Evolutionary conservation across 1,140 invertebrate genomes (phyloP).

Genomic region (Stenopsyche tienmushanensis): DNA sequence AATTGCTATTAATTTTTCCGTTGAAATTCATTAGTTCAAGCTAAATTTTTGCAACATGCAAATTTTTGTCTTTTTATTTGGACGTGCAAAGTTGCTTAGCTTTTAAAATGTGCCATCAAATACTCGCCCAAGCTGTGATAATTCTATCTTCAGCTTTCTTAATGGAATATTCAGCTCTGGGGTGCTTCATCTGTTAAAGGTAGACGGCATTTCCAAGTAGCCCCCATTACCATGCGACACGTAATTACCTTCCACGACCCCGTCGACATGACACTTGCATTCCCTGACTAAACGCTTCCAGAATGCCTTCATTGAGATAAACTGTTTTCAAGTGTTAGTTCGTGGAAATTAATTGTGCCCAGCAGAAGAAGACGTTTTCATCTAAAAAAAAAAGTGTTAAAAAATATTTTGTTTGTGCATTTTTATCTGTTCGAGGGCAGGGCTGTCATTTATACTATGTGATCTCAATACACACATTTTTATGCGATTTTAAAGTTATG

Average conservation of each 20-base stretch:
- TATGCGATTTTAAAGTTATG: too few species aligned
- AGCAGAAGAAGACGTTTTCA: too few species aligned
- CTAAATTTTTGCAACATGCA: too few species aligned
- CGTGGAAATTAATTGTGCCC: too few species aligned
- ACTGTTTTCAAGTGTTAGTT: constrained; percentile 5
- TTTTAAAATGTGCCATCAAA: neutral
- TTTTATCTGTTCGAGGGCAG: too few species aligned
- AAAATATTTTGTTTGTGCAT: too few species aligned
- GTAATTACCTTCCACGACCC: constrained; percentile 1
- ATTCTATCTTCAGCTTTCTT: neutral
- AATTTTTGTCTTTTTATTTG: too few species aligned
- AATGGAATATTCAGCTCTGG: neutral
- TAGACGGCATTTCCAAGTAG: neutral
- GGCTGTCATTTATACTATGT: too few species aligned
- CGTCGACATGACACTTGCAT: constrained; percentile 12
- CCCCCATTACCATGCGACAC: constrained; percentile 14
- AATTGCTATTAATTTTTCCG: too few species aligned
- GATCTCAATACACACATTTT: too few species aligned
- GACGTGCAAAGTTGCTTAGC: neutral
- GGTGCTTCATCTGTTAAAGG: neutral
- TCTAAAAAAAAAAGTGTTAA: too few species aligned
- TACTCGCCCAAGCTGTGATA: neutral
- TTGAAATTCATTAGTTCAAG: too few species aligned
- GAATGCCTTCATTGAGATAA: constrained; percentile 11
- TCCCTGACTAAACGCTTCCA: neutral